Evolutionary conservation across 2,797 vertebrate genomes (phyloP).

Genomic region (Iguana delicatissima): DNA sequence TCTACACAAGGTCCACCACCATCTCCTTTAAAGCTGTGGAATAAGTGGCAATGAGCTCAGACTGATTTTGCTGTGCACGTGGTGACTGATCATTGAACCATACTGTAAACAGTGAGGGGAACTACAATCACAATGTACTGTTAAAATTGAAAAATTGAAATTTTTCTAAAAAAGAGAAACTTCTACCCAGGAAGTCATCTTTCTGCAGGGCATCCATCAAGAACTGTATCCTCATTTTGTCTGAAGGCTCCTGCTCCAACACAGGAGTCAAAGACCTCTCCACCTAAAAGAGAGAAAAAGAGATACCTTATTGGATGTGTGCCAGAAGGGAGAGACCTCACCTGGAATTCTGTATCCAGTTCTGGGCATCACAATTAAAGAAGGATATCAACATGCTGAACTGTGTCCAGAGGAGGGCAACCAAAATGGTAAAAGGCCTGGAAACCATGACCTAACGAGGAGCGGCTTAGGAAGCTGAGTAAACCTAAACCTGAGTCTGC

Average conservation of each 20-base stretch:
- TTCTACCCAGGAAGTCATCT: neutral
- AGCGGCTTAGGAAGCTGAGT: too few species aligned
- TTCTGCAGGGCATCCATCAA: neutral
- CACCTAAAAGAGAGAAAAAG: neutral
- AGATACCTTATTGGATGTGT: neutral
- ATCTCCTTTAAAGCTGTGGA: too few species aligned
- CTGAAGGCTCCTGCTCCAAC: fast-evolving
- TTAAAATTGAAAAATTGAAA: neutral
- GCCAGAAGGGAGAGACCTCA: neutral
- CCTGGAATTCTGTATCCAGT: too few species aligned
- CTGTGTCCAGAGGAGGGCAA: too few species aligned
- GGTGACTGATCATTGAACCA: neutral
- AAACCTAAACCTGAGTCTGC: too few species aligned
- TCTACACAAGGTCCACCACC: too few species aligned
- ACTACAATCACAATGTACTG: neutral
- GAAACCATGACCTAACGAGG: too few species aligned
- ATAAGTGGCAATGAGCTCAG: neutral
- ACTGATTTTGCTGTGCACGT: too few species aligned
- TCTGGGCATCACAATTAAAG: too few species aligned
- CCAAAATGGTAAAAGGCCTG: too few species aligned
- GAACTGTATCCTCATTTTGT: neutral
- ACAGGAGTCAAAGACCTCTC: neutral
- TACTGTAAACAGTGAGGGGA: too few species aligned
- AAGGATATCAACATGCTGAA: too few species aligned
- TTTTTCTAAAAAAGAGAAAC: neutral